Conservation (phyloP, 1,140 invertebrate genomes). For the Eciton burchellii region DNA sequence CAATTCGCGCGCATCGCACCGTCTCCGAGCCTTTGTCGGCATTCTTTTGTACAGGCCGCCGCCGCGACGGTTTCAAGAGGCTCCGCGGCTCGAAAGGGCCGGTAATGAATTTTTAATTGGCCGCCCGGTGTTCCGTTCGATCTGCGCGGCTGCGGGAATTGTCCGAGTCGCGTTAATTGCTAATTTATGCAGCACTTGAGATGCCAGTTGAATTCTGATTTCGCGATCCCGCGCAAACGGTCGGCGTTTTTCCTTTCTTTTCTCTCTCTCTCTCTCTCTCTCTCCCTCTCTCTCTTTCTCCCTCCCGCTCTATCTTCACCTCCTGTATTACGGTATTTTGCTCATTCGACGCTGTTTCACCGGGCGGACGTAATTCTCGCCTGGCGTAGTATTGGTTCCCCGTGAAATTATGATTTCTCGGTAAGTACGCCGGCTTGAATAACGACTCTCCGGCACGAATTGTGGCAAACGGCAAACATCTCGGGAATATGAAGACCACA, state of each 20-base stretch:
- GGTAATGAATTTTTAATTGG: slow-evolving; percentile 70
- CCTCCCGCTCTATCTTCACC: too few species aligned
- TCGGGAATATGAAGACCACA: not conserved
- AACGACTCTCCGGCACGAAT: not conserved
- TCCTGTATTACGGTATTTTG: not conserved
- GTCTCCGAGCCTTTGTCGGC: slow-evolving; percentile 12
- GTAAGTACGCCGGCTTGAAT: slow-evolving; percentile 21
- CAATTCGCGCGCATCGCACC: slow-evolving; percentile 53
- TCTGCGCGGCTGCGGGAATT: slow-evolving; percentile 40
- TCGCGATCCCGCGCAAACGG: slow-evolving; percentile 1
- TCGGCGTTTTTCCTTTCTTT: slow-evolving; percentile 9
- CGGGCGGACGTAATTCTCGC: slow-evolving; percentile 26
- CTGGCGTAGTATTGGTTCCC: slow-evolving; percentile 39
- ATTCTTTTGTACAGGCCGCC: slow-evolving; percentile 26
- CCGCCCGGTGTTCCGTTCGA: slow-evolving; percentile 38
- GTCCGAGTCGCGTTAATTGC: slow-evolving; percentile 45
- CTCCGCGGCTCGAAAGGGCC: slow-evolving; percentile 34
- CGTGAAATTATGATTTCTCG: slow-evolving; percentile 32
- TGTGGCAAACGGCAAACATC: not conserved
- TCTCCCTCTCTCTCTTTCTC: too few species aligned
- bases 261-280: too few species aligned
- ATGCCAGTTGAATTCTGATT: slow-evolving; percentile 30
- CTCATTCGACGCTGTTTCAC: slow-evolving; percentile 22
- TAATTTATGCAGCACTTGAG: slow-evolving; percentile 32
- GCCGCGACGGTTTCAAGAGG: slow-evolving; percentile 28